These are phyloP conservation scores for Lycocerus yunnanus DNA, from an alignment of 2,888 invertebrate species.

Conservation along the genomic window DNA sequence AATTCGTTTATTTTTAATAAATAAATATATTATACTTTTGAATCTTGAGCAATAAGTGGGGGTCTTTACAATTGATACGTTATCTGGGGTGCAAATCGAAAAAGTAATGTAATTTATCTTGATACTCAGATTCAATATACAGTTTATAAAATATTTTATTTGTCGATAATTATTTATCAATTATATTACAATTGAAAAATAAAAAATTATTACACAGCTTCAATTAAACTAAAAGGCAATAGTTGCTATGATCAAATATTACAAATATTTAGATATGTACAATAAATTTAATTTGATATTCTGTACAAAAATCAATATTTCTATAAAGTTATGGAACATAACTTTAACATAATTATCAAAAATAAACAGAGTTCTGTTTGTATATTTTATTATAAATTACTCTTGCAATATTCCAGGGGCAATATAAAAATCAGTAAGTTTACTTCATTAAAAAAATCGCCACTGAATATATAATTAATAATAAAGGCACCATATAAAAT, in stretches of 20 bases:
- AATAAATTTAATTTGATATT: background rate
- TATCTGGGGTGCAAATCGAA: background rate
- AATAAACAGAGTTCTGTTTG: background rate
- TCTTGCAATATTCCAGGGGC: background rate
- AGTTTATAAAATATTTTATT: background rate
- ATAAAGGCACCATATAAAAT: background rate
- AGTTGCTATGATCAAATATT: background rate
- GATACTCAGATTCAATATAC: background rate
- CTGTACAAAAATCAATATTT: background rate
- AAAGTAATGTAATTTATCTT: background rate
- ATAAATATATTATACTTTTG: background rate
- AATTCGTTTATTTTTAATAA: background rate
- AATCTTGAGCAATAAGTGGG: background rate
- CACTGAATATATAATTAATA: background rate
- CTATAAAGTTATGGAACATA: background rate
- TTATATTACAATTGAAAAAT: background rate
- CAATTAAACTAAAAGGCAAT: background rate
- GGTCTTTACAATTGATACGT: background rate
- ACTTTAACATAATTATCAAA: background rate
- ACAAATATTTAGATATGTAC: background rate
- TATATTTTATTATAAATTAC: background rate
- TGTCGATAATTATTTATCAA: background rate
- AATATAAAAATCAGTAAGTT: background rate
- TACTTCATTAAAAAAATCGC: background rate
- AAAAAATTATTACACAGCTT: background rate